phyloP scores from a whole-genome alignment of 2,113 vertebrate genomes.

The Salminus brasiliensis region DNA sequence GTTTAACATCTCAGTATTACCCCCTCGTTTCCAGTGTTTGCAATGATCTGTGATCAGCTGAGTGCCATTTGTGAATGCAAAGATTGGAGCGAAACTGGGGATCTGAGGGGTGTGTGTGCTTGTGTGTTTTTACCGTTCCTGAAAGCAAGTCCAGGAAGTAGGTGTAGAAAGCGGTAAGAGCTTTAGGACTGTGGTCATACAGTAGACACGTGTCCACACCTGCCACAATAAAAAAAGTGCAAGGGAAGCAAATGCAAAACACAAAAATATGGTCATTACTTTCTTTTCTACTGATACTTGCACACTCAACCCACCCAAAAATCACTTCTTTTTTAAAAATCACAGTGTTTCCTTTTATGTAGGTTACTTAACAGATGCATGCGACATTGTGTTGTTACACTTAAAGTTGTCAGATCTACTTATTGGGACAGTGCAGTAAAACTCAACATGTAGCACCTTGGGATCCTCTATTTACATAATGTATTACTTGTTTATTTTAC shows the following conservation, averaged over 20 bases:
- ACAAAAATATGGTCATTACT: not conserved
- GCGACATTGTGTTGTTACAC: too few species aligned
- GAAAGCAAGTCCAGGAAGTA: constrained; percentile 83
- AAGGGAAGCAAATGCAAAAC: not conserved
- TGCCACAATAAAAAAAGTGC: constrained; percentile 20
- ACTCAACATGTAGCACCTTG: too few species aligned
- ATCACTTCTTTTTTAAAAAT: too few species aligned
- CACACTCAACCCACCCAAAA: too few species aligned
- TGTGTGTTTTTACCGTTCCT: constrained; percentile 75
- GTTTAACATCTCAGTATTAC: not conserved
- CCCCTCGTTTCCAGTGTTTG: not conserved
- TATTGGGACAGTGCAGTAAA: too few species aligned
- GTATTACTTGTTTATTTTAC: too few species aligned
- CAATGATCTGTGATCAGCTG: not conserved
- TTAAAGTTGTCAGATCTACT: too few species aligned
- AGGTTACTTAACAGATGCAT: too few species aligned
- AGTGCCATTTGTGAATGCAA: not conserved
- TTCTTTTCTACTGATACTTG: too few species aligned
- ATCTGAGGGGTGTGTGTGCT: not conserved
- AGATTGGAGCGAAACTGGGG: too few species aligned
- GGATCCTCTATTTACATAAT: too few species aligned
- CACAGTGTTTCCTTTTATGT: too few species aligned
- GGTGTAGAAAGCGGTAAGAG: constrained; percentile 71
- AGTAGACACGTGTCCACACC: constrained; percentile 61
- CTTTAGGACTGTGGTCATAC: constrained; percentile 70